Evolutionary conservation across 1,140 invertebrate genomes (phyloP).

Genomic region (Druon quercuslanigerum): DNA sequence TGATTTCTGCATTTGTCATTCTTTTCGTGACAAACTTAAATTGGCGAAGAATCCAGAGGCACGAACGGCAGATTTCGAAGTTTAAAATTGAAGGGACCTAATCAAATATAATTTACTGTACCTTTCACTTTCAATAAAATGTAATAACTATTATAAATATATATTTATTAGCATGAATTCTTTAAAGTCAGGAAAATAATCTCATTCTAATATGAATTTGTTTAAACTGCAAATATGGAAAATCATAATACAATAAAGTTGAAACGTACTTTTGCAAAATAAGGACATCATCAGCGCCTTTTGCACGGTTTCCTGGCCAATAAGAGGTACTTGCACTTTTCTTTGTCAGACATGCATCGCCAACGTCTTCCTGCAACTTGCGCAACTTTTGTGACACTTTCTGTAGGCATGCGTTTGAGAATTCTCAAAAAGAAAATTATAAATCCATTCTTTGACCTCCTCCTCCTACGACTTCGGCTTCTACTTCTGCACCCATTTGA

Average conservation of each 20-base stretch:
- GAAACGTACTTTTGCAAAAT: not conserved
- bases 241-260: not conserved
- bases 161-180: no score
- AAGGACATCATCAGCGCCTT: not conserved
- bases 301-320: conserved; percentile 42
- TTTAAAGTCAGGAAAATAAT: no score
- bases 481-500: conserved; percentile 34
- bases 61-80: no score
- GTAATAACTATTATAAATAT: no score
- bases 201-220: no score
- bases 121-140: no score
- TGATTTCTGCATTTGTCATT: not conserved
- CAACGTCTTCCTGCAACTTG: conserved; percentile 61
- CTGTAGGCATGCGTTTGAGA: conserved; percentile 49
- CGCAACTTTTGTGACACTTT: conserved; percentile 54
- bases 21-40: not conserved
- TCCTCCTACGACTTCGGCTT: conserved; percentile 37
- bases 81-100: no score
- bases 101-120: no score
- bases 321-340: conserved; percentile 58
- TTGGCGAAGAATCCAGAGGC: not conserved
- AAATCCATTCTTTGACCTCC: conserved; percentile 55
- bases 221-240: no score
- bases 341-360: conserved; percentile 51
- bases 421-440: conserved; percentile 61